Conservation (phyloP, 2,797 vertebrate genomes). For the Myotis vivesi region DNA sequence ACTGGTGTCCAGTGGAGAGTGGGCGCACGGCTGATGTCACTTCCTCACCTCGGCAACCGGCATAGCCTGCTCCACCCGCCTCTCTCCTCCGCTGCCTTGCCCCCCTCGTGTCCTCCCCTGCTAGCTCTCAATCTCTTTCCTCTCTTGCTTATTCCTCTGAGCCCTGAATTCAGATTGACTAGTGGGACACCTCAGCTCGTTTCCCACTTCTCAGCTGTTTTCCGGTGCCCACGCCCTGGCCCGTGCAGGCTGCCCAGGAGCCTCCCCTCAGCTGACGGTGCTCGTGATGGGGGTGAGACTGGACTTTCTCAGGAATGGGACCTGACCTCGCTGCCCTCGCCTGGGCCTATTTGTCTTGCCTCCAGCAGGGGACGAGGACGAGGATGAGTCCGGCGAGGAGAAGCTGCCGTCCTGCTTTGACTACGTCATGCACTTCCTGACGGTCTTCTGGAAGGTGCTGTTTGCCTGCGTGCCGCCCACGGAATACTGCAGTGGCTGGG, state of each 20-base stretch:
- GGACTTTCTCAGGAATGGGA: not conserved
- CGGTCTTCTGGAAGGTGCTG: constrained; percentile 99
- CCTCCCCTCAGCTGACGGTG: too few species aligned
- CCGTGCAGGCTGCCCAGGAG: not conserved
- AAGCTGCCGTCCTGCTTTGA: constrained; percentile 97
- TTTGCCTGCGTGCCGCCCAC: constrained; percentile 98
- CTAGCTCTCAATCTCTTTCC: not conserved
- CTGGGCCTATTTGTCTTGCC: constrained; percentile 70
- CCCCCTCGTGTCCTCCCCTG: not conserved
- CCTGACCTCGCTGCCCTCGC: not conserved
- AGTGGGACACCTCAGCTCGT: accelerated
- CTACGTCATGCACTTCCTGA: constrained; percentile 99
- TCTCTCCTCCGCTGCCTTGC: not conserved
- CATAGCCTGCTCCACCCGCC: not conserved
- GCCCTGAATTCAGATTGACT: not conserved
- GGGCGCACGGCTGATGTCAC: not conserved
- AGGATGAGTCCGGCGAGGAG: constrained; percentile 95
- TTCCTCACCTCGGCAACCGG: not conserved
- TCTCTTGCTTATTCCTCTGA: not conserved
- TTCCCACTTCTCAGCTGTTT: not conserved
- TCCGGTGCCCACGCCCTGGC: not conserved
- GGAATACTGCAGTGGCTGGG: constrained; percentile 97
- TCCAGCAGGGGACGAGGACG: constrained; percentile 92
- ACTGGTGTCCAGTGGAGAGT: accelerated
- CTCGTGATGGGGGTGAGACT: not conserved